phyloP scores from a whole-genome alignment of 2,888 invertebrate genomes.

The Automeris io region DNA sequence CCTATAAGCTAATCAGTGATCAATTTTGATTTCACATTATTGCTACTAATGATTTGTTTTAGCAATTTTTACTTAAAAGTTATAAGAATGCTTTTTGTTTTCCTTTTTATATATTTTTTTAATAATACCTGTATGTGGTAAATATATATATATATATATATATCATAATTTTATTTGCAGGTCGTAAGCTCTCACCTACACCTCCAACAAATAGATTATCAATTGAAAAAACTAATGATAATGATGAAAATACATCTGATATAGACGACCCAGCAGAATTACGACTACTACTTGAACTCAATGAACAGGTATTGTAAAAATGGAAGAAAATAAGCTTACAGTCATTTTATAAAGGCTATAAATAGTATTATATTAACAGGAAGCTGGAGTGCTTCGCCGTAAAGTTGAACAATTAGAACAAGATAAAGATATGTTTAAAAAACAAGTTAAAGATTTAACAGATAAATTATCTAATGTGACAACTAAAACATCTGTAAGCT shows the following conservation, averaged over 20 bases:
- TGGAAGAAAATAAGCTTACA: neutral
- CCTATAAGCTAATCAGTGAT: neutral
- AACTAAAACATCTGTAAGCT: conserved; percentile 46
- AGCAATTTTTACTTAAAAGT: neutral
- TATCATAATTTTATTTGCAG: conserved; percentile 53
- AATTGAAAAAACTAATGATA: conserved; percentile 80
- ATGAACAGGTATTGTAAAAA: conserved; percentile 81
- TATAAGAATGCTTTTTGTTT: conserved; percentile 1
- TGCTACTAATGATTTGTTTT: neutral
- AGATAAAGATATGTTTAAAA: conserved; percentile 84
- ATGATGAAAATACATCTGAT: conserved; percentile 84
- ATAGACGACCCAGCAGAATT: conserved; percentile 90
- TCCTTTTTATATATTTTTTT: neutral
- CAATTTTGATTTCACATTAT: conserved; percentile 13
- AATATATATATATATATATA: no score
- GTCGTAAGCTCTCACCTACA: conserved; percentile 83
- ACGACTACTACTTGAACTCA: conserved; percentile 89
- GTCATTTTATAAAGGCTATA: neutral
- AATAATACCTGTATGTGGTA: no score
- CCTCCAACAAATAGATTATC: conserved; percentile 80
- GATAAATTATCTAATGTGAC: conserved; percentile 79
- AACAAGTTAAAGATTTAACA: conserved; percentile 86
- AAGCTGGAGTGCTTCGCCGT: conserved; percentile 87
- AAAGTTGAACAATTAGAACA: conserved; percentile 91
- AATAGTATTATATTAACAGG: conserved; percentile 57